phyloP scores from a whole-genome alignment of 2,113 vertebrate genomes.

The Orcinus orca region DNA sequence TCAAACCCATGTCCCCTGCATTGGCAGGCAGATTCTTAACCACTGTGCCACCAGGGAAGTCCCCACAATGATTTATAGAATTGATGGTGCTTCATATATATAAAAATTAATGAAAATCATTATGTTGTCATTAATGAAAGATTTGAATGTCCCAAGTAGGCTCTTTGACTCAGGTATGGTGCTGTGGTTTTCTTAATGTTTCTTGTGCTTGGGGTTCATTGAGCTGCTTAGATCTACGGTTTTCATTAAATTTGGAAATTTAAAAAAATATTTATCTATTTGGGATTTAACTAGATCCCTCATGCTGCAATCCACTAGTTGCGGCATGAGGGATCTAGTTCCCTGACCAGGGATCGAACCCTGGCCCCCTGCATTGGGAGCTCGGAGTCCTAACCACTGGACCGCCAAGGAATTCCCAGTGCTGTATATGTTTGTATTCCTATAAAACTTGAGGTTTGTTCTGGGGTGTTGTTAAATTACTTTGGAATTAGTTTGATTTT shows the following conservation, averaged over 20 bases:
- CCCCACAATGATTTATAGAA: not conserved
- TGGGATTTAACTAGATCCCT: too few relatives aligned
- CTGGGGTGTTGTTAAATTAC: not conserved
- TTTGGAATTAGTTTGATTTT: not conserved
- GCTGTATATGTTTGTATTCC: not conserved
- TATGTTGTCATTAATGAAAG: not conserved
- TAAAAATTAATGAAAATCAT: constrained; percentile 7
- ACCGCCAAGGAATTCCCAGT: not conserved
- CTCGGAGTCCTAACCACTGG: not conserved
- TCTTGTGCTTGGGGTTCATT: not conserved
- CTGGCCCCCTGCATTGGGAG: not conserved
- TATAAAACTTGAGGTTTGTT: not conserved
- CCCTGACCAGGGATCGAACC: not conserved
- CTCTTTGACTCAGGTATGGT: not conserved
- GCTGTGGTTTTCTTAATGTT: not conserved
- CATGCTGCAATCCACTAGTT: too few relatives aligned
- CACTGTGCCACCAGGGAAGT: too few relatives aligned
- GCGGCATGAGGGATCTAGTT: not conserved
- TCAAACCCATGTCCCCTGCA: too few relatives aligned
- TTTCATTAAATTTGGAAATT: not conserved
- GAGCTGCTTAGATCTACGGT: not conserved
- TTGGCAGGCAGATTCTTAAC: too few relatives aligned
- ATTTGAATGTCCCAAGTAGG: not conserved
- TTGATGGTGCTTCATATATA: not conserved
- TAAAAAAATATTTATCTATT: too few relatives aligned